Base-by-base conservation (phyloP, 2,113 vertebrate species). In the Neogale vison region DNA sequence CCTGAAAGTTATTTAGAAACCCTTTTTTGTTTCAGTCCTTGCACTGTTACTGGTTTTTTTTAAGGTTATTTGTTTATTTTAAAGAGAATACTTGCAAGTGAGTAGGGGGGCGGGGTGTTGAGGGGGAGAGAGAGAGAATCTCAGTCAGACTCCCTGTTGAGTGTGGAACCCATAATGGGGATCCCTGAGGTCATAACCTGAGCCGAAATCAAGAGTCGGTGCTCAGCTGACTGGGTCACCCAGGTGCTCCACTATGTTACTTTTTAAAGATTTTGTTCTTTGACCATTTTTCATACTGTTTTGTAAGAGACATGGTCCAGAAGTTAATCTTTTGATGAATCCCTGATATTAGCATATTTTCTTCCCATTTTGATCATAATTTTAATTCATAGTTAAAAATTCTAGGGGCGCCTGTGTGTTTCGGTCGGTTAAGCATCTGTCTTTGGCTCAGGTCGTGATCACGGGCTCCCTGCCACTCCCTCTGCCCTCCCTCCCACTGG, bases 1-100 rank as follows among this genome's bases (percentile, higher is more conserved):
- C 65, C 52, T 72, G 71, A 69, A 92, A 90, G 42, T 89, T 95
- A 85, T 36, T 69, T 71, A 88, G 71, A 88, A 96, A 63, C 61
- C 29, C 6, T 36, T 89, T 31, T 74, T 86, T 80, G 9, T 94
- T 94, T 39, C 14, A 77, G 1, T 50, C 72, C 10, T 95, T 83
- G 63, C 6, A 76, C 6, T 24, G 29, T 86, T 84, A 31, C 42
- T 52, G 4, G 4, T 90, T 88, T 71, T 80, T 63, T 65, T 69
- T 4, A 20, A 69, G 34, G 36, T 69, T 69, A 20, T 67, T 36
- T 69, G 10, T 67, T 67, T 67, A 67, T 67, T 67, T 67, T 65
- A 65, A 65, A 36, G 67, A 69, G 17, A 69, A 18, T 8, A 17
- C 6, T 0, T 67, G 65, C 14, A 4, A 10, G 67, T 69, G 67